These are phyloP conservation scores for Sinocyclocheilus rhinocerous DNA, from an alignment of 2,113 vertebrate genomes.

Conservation along the genomic window DNA sequence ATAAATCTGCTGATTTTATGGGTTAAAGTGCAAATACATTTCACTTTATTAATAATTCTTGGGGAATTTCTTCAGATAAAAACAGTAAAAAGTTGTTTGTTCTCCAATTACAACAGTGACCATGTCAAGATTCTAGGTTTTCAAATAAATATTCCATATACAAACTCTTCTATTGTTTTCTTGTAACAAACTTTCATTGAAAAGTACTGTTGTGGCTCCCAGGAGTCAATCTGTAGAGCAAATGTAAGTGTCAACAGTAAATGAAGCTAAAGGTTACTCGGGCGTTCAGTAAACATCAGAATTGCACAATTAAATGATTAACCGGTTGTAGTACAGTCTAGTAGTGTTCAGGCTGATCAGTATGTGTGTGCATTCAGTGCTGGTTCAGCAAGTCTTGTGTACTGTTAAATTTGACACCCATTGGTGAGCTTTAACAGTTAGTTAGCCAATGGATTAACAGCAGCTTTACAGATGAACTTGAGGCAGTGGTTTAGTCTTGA, in stretches of 20 bases:
- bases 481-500: slow-evolving; percentile 47
- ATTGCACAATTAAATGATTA: neutral
- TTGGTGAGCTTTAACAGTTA: neutral
- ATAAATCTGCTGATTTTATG: neutral
- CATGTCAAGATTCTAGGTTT: neutral
- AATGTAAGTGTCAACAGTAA: neutral
- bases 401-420: neutral
- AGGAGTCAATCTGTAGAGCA: neutral
- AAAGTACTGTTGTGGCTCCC: neutral
- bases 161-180: neutral
- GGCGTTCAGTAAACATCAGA: neutral
- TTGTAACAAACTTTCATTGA: neutral
- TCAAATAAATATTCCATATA: neutral
- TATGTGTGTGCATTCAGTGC: neutral
- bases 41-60: neutral
- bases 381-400: neutral
- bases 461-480: slow-evolving; percentile 15
- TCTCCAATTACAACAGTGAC: neutral
- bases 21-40: neutral
- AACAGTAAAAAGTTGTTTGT: neutral
- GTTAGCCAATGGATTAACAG: slow-evolving; percentile 7
- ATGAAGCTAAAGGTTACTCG: neutral
- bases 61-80: neutral
- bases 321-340: neutral
- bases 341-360: neutral